Evolutionary conservation across 2,113 vertebrate genomes (phyloP), one percentile per base, ranked within the genome.

Genomic region (Mus pahari): DNA sequence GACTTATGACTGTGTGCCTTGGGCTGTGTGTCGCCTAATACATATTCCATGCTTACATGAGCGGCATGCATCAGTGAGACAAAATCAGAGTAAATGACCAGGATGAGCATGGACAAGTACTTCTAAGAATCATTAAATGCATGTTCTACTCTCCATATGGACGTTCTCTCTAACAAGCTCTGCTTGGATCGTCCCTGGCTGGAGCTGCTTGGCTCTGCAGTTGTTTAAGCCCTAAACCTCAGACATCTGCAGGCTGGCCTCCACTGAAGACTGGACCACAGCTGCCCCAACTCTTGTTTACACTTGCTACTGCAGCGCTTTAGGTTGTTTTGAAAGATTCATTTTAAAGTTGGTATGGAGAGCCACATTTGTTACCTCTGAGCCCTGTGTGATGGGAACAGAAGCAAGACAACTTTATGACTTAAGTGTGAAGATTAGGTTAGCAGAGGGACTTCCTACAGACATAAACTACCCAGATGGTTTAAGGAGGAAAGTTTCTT

Each of bases 331-430:
- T 8, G 68, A 97, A 97, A 95, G 96, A 97, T 74, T 94, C 88
- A 75, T 96, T 95, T 96, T 96, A 87, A 86, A 89, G 71, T 96
- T 97, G 95, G 86, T 94, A 95, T 96, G 93, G 97, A 95, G 88
- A 97, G 82, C 92, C 96, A 86, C 96, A 93, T 92, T 96, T 94
- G 92, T 97, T 97, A 83, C 92, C 93, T 93, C 94, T 97, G 96
- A 98, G 75, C 93, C 91, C 94, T 90, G 75, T 93, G 95, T 96
- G 97, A 95, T 14, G 42, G 84, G 42, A 96, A 86, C 42, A 22
- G 62, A 7, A 66, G 60, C 20, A 75, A 71, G 84, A 92, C 79
- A 79, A 93, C 87, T 78, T 77, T 73, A 81, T 87, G 82, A 45
- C 68, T 86, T 55, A 70, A 73, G 92, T 88, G 62, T 36, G 39